phyloP scores from a whole-genome alignment of 64 coral and sea anemone genomes.

The Anthopleura sola region DNA sequence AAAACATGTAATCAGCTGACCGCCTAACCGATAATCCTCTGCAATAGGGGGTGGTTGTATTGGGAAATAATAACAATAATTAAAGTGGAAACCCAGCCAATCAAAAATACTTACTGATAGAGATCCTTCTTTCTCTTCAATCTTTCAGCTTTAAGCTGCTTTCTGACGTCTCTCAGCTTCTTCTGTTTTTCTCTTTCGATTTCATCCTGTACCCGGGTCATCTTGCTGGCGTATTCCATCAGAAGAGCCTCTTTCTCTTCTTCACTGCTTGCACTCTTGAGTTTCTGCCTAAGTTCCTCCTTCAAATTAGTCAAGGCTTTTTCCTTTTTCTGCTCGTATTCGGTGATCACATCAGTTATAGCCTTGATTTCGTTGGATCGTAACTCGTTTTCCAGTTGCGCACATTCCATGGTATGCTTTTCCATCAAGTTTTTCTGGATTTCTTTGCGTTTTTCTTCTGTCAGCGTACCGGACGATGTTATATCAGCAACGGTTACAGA shows the following conservation, averaged over 20 bases:
- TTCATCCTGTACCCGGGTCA: slow-evolving; percentile 57
- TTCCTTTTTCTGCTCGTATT: slow-evolving; percentile 85
- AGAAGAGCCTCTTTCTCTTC: slow-evolving; percentile 80
- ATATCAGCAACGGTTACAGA: slow-evolving; percentile 82
- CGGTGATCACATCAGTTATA: slow-evolving; percentile 83
- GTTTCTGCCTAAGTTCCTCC: slow-evolving; percentile 63
- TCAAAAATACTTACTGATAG: slow-evolving; percentile 45
- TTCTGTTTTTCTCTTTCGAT: slow-evolving; percentile 84
- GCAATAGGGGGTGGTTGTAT: too few relatives aligned
- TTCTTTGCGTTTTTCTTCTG: slow-evolving; percentile 79
- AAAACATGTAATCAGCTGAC: too few relatives aligned
- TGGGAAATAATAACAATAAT: too few relatives aligned
- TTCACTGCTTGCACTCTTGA: slow-evolving; percentile 50
- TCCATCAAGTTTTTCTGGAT: slow-evolving; percentile 85
- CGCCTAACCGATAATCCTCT: too few relatives aligned
- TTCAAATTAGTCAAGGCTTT: slow-evolving; percentile 50
- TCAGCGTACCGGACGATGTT: slow-evolving; percentile 61
- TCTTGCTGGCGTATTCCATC: slow-evolving; percentile 66
- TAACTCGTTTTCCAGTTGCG: slow-evolving; percentile 86
- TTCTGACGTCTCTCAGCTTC: slow-evolving; percentile 69
- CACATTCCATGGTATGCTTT: slow-evolving; percentile 95
- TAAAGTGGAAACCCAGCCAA: too few relatives aligned
- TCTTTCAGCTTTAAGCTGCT: slow-evolving; percentile 69
- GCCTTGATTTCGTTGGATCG: slow-evolving; percentile 85
- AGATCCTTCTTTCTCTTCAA: slow-evolving; percentile 86